These are phyloP conservation scores for Gymnocephalus cernua DNA, from an alignment of 2,113 vertebrate species.

Conservation along the genomic window DNA sequence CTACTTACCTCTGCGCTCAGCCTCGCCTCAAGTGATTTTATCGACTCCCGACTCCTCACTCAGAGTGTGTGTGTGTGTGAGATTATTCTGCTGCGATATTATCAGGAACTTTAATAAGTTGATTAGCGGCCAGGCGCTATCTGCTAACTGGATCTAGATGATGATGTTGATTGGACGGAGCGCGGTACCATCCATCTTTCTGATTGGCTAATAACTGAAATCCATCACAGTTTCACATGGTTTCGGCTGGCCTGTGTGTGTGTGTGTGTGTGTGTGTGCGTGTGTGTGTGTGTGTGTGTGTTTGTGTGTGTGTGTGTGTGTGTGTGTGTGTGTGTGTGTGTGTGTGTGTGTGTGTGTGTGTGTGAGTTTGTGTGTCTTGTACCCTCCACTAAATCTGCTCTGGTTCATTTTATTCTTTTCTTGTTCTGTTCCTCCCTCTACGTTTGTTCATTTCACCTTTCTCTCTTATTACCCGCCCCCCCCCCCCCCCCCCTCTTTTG, in stretches of 20 bases:
- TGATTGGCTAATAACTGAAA: slow-evolving; percentile 99
- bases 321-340: slow-evolving; percentile 17
- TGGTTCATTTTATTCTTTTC: slow-evolving; percentile 52
- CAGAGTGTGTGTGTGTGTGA: slow-evolving; percentile 42
- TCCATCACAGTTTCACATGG: slow-evolving; percentile 95
- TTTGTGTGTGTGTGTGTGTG: slow-evolving; percentile 8
- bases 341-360: slow-evolving; percentile 20
- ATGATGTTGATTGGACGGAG: slow-evolving; percentile 99
- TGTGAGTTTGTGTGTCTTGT: slow-evolving; percentile 10
- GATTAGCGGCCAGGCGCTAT: slow-evolving; percentile 93
- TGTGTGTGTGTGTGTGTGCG: slow-evolving; percentile 32
- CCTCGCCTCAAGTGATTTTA: slow-evolving; percentile 95
- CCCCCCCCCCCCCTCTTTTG: not conserved
- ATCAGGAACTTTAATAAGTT: slow-evolving; percentile 98
- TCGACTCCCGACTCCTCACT: slow-evolving; percentile 87
- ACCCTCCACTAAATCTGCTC: slow-evolving; percentile 60
- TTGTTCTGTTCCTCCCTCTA: slow-evolving; percentile 1
- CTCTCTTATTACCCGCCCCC: not conserved
- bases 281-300: slow-evolving; percentile 43
- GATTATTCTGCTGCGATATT: slow-evolving; percentile 95
- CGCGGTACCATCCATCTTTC: slow-evolving; percentile 97
- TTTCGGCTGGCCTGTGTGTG: slow-evolving; percentile 64
- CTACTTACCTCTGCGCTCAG: slow-evolving; percentile 93
- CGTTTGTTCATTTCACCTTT: slow-evolving; percentile 28
- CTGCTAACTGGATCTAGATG: slow-evolving; percentile 99